Evolutionary conservation across 2,113 vertebrate genomes (phyloP).

Genomic region (Myanophis thanlyinensis): DNA sequence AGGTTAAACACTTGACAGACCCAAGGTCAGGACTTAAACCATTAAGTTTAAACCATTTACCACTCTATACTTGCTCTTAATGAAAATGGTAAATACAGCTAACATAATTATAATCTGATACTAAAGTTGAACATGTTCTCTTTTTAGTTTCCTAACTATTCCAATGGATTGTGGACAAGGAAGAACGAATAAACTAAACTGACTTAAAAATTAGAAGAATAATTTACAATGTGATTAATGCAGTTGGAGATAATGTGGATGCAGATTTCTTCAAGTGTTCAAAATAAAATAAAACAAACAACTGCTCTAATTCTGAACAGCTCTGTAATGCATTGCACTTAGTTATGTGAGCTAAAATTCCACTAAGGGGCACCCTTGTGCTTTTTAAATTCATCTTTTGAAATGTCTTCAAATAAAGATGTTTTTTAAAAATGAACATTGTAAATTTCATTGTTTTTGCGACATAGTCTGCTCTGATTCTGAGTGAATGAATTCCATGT

Average conservation of each 20-base stretch:
- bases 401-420: not conserved
- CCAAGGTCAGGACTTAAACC: not conserved
- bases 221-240: not conserved
- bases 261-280: not conserved
- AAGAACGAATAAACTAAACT: not conserved
- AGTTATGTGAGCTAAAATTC: not conserved
- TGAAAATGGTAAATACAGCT: not conserved
- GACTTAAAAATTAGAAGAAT: not conserved
- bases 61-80: not conserved
- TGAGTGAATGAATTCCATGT: rapidly evolving
- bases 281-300: not conserved
- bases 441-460: rapidly evolving
- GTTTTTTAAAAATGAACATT: not conserved
- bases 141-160: not conserved
- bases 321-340: not conserved
- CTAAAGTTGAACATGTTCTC: not conserved
- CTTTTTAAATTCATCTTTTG: not conserved
- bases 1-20: not conserved
- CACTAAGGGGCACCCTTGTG: conserved; percentile 21
- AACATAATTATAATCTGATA: not conserved
- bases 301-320: not conserved
- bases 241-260: not conserved
- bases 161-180: not conserved
- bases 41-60: not conserved
- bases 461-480: rapidly evolving